Conservation (phyloP, 2,888 invertebrate species). For the Danaus chrysippus region DNA sequence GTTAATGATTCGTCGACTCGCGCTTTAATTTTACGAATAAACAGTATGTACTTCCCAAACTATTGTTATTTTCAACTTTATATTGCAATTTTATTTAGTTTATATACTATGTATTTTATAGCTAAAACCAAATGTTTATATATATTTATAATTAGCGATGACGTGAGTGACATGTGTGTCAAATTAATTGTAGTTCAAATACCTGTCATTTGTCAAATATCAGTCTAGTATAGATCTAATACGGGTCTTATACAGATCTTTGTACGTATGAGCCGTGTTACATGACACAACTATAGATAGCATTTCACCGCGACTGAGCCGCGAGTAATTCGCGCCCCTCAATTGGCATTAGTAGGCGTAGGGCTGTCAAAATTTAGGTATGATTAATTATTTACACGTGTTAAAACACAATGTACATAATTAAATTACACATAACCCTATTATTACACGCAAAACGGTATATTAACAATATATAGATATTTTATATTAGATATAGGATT, state of each 20-base stretch:
- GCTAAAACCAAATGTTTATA: no score
- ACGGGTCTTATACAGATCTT: neutral
- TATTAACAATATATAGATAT: neutral
- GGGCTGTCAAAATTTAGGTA: conserved; percentile 7
- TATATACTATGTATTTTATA: neutral
- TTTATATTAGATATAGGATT: neutral
- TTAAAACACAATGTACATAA: neutral
- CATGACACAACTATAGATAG: conserved; percentile 26
- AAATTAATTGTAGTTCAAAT: no score
- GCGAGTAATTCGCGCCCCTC: conserved; percentile 41
- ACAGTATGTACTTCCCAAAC: neutral
- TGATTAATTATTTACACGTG: conserved; percentile 1
- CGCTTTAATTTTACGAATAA: conserved; percentile 1
- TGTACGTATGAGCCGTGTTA: neutral
- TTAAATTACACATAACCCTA: neutral
- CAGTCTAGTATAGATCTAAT: no score
- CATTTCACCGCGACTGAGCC: conserved; percentile 37
- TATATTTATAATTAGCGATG: no score
- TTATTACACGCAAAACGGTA: neutral
- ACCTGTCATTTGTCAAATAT: no score
- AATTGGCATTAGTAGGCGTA: conserved; percentile 26
- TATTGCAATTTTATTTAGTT: neutral
- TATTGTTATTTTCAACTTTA: neutral
- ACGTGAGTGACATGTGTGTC: no score
- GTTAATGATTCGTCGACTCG: conserved; percentile 19